A percentile compares a stretch with the other conserved stretches of the same genome.
phyloP scores from a whole-genome alignment of 1,140 invertebrate genomes.

The Drosophila parabipectinata region DNA sequence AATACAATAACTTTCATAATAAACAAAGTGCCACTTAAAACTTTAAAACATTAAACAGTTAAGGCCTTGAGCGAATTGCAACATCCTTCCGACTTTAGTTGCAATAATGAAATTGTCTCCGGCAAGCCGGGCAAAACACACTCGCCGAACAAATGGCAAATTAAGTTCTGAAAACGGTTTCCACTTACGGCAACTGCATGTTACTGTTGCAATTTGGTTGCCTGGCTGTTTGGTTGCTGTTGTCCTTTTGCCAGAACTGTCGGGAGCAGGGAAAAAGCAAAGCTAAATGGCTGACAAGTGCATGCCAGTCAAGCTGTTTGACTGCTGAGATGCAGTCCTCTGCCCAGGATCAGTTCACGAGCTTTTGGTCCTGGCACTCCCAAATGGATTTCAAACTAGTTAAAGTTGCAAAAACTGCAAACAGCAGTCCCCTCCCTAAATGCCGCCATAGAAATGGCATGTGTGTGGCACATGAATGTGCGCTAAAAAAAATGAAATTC shows the following conservation, averaged over 20 bases:
- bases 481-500: neutral
- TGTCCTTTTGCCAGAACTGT: constrained; percentile 10
- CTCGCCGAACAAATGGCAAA: constrained; percentile 29
- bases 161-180: constrained; percentile 42
- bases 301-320: constrained; percentile 35
- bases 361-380: constrained; percentile 37
- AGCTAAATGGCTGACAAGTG: constrained; percentile 54
- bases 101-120: constrained; percentile 44
- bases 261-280: constrained; percentile 21
- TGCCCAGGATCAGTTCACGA: constrained; percentile 6
- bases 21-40: neutral
- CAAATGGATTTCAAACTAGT: constrained; percentile 53
- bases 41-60: neutral
- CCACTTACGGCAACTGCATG: constrained; percentile 32
- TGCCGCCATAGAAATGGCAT: neutral
- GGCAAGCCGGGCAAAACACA: constrained; percentile 22
- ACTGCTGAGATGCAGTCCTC: constrained; percentile 35
- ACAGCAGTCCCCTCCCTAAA: constrained; percentile 1
- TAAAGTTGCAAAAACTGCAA: constrained; percentile 32
- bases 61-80: constrained; percentile 13
- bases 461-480: constrained; percentile 6
- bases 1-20: neutral
- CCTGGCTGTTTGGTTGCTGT: neutral
- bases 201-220: constrained; percentile 3
- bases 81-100: constrained; percentile 6